Evolutionary conservation across 2,797 vertebrate species (phyloP).

Genomic region (Scolopax rusticola): DNA sequence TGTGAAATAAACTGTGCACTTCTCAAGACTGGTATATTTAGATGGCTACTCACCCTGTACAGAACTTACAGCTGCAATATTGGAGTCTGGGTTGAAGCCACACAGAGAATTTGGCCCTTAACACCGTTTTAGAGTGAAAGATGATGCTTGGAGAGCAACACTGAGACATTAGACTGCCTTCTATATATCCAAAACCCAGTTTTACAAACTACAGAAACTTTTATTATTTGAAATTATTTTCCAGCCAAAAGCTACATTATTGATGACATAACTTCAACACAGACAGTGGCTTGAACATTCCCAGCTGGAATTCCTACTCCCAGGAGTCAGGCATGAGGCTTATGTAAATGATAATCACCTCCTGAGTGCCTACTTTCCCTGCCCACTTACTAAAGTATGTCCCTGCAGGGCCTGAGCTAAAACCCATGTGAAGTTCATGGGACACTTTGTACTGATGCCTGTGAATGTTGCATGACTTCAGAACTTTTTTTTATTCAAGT

Average conservation of each 20-base stretch:
- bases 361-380: constrained; percentile 23
- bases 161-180: constrained; percentile 5
- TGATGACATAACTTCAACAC: constrained; percentile 62
- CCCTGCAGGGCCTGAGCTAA: neutral
- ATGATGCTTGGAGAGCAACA: constrained; percentile 44
- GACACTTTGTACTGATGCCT: neutral
- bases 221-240: constrained; percentile 61
- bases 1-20: constrained; percentile 1
- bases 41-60: neutral
- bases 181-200: constrained; percentile 46
- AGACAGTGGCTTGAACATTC: constrained; percentile 66
- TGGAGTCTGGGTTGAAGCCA: constrained; percentile 34
- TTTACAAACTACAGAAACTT: constrained; percentile 66
- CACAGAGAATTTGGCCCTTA: constrained; percentile 45
- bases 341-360: constrained; percentile 55
- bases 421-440: neutral
- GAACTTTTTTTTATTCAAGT: neutral
- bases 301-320: constrained; percentile 56
- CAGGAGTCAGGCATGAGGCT: constrained; percentile 24
- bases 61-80: constrained; percentile 9
- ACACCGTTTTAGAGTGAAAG: constrained; percentile 21
- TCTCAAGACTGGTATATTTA: constrained; percentile 1
- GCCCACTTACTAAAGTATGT: neutral
- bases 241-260: constrained; percentile 60
- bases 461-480: neutral